phyloP scores from a whole-genome alignment of 2,888 invertebrate genomes.

The Eilema sororculum region DNA sequence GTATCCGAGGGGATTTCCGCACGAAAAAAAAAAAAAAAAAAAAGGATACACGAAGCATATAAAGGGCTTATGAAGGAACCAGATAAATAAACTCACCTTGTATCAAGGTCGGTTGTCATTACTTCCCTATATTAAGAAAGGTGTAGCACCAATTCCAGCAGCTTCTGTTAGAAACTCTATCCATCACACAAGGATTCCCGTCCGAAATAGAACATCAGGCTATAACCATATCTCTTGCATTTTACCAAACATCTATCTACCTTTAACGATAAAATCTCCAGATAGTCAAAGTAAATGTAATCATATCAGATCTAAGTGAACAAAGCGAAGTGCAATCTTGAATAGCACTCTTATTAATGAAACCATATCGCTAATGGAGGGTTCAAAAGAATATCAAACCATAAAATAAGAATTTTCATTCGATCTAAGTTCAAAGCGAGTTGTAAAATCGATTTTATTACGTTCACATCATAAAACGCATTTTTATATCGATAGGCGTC shows the following conservation, averaged over 20 bases:
- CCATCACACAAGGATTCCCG: not conserved
- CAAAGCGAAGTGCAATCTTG: constrained; percentile 8
- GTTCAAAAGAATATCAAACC: constrained; percentile 36
- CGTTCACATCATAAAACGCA: constrained; percentile 67
- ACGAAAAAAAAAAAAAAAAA: too few species aligned
- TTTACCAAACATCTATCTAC: not conserved
- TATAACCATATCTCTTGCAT: not conserved
- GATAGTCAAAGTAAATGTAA: constrained; percentile 7
- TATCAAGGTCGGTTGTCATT: not conserved
- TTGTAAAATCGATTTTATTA: constrained; percentile 67
- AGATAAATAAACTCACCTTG: not conserved
- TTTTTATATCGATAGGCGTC: constrained; percentile 48
- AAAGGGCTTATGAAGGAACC: not conserved
- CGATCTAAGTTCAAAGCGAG: constrained; percentile 59
- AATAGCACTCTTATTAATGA: constrained; percentile 23
- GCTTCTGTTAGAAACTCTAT: not conserved
- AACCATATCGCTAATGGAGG: constrained; percentile 39
- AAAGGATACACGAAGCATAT: not conserved
- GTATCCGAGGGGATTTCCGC: too few species aligned
- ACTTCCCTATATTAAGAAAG: not conserved
- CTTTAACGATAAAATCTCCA: not conserved
- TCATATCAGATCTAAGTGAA: constrained; percentile 14
- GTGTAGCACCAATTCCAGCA: not conserved
- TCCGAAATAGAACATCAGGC: not conserved
- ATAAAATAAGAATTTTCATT: constrained; percentile 56